Percentiles rank a stretch among this genome's conserved stretches.
Conservation (phyloP, 2,797 vertebrate species). For the Yasuhikotakia modesta region DNA sequence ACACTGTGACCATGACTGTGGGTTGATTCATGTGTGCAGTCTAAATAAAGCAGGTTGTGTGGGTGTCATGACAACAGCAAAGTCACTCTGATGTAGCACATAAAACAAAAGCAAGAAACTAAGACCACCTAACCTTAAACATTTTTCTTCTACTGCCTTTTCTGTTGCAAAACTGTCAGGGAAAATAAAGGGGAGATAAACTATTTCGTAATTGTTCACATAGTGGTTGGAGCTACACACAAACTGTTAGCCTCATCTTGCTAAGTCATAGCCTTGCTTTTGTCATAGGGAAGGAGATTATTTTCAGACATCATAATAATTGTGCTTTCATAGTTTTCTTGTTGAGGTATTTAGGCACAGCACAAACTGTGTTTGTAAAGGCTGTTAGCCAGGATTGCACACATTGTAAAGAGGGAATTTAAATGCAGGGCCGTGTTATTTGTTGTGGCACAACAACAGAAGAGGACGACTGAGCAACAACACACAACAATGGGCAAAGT, state of each 20-base stretch:
- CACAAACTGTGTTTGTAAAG: constrained; percentile 54
- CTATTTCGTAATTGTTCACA: too few relatives aligned
- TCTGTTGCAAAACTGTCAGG: not conserved
- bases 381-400: constrained; percentile 14
- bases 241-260: constrained; percentile 73
- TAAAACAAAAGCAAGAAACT: too few relatives aligned
- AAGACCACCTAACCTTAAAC: too few relatives aligned
- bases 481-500: constrained; percentile 40
- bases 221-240: not conserved
- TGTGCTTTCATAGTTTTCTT: constrained; percentile 81
- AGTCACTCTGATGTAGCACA: not conserved
- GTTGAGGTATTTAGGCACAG: constrained; percentile 85
- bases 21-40: too few relatives aligned
- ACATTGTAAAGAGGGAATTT: constrained; percentile 44
- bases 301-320: constrained; percentile 83
- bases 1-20: too few relatives aligned
- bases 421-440: constrained; percentile 58
- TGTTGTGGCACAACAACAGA: constrained; percentile 64
- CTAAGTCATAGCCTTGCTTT: constrained; percentile 83
- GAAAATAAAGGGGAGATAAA: too few relatives aligned
- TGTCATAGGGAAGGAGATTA: constrained; percentile 81
- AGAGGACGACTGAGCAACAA: constrained; percentile 73
- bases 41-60: too few relatives aligned
- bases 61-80: too few relatives aligned
- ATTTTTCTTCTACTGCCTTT: not conserved